Percentiles rank a stretch among this genome's conserved stretches.
These are phyloP conservation scores for Acanthurus leucopareius DNA, from an alignment of 2,797 vertebrate species.

Conservation along the genomic window DNA sequence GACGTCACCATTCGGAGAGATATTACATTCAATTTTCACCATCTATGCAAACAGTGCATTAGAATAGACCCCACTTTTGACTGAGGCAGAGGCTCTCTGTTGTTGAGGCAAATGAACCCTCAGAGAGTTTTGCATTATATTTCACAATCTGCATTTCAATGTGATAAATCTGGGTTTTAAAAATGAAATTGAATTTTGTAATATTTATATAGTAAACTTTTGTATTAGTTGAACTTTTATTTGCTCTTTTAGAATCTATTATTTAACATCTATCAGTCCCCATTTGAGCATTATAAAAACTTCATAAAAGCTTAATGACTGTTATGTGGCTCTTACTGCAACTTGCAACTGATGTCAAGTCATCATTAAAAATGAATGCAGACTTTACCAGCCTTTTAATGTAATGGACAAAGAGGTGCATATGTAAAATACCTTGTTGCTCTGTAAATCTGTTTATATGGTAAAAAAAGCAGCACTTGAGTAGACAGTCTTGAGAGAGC, in stretches of 20 bases:
- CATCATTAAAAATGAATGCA: slow-evolving; percentile 74
- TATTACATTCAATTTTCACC: slow-evolving; percentile 44
- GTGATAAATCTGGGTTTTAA: background rate
- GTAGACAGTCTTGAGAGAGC: slow-evolving; percentile 14
- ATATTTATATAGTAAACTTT: background rate
- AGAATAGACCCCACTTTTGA: slow-evolving; percentile 44
- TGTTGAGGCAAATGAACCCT: slow-evolving; percentile 2
- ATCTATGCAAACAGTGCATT: slow-evolving; percentile 37
- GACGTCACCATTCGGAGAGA: slow-evolving; percentile 17
- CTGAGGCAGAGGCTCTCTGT: background rate
- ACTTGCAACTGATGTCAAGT: slow-evolving; percentile 56
- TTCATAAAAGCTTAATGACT: slow-evolving; percentile 70
- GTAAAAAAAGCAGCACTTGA: background rate
- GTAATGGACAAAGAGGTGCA: slow-evolving; percentile 44
- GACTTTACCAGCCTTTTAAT: slow-evolving; percentile 64
- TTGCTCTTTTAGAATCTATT: slow-evolving; percentile 38
- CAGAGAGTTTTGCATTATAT: background rate
- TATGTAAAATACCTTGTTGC: slow-evolving; percentile 28
- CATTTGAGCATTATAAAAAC: slow-evolving; percentile 55
- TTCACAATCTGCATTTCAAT: slow-evolving; percentile 15
- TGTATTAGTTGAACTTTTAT: slow-evolving; percentile 7
- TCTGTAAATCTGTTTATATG: slow-evolving; percentile 12
- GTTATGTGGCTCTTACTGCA: slow-evolving; percentile 47
- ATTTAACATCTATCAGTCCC: slow-evolving; percentile 56
- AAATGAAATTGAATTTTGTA: background rate